phyloP scores from a whole-genome alignment of 2,888 invertebrate species.

The Agrilus mali region DNA sequence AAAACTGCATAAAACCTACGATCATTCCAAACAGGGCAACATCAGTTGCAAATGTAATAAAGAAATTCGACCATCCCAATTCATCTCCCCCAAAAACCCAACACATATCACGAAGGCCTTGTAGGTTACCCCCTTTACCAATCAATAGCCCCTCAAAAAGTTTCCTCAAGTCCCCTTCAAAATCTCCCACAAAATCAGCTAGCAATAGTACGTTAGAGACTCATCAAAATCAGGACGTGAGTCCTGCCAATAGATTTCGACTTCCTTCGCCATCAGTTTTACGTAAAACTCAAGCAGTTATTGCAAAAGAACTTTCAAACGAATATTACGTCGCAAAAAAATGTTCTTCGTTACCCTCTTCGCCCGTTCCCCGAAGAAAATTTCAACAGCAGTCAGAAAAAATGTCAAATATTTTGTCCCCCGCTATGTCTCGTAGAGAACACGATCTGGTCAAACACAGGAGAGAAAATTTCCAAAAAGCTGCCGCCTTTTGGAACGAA shows the following conservation, averaged over 20 bases:
- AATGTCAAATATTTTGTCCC: not conserved
- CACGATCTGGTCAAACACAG: slow-evolving; percentile 22
- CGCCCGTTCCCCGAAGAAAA: not conserved
- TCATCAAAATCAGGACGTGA: not conserved
- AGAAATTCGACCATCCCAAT: slow-evolving; percentile 26
- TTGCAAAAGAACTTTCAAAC: slow-evolving; percentile 33
- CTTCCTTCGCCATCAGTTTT: slow-evolving; percentile 33
- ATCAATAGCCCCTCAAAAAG: not conserved
- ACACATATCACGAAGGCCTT: not conserved
- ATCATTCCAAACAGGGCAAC: slow-evolving; percentile 20
- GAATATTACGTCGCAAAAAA: slow-evolving; percentile 18
- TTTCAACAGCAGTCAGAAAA: too few species aligned
- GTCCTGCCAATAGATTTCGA: slow-evolving; percentile 29
- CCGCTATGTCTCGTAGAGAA: slow-evolving; percentile 1
- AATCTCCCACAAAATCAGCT: not conserved
- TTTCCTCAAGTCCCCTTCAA: not conserved
- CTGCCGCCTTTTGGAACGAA: slow-evolving; percentile 33
- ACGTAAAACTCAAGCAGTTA: slow-evolving; percentile 36
- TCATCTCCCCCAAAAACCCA: slow-evolving; percentile 5
- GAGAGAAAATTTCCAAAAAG: slow-evolving; percentile 31
- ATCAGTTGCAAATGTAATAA: slow-evolving; percentile 27
- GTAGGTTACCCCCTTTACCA: not conserved
- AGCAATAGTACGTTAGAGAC: too few species aligned
- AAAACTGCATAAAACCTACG: slow-evolving; percentile 26
- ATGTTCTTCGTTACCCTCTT: not conserved